Conservation (phyloP, 2,113 vertebrate species). For the Callospermophilus lateralis region DNA sequence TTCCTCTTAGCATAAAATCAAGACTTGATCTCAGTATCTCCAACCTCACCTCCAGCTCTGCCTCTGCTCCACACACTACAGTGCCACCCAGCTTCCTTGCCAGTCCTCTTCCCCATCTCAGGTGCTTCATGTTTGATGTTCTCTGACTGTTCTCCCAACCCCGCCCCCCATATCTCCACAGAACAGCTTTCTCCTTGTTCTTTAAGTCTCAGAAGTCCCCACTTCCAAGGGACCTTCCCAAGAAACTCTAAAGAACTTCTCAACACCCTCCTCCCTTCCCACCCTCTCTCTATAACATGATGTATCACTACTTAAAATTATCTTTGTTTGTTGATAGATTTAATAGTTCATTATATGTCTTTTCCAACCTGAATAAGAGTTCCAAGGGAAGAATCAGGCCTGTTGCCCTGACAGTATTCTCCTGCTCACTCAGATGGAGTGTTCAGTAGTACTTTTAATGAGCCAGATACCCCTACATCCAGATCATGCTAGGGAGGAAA, state of each 20-base stretch:
- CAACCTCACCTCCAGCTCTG: not conserved
- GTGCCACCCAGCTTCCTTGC: not conserved
- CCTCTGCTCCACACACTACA: not conserved
- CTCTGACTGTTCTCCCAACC: not conserved
- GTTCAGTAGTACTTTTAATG: not conserved
- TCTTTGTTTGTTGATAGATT: not conserved
- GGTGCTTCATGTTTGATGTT: not conserved
- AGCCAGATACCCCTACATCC: not conserved
- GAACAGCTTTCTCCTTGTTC: not conserved
- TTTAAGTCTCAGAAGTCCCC: not conserved
- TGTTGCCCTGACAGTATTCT: not conserved
- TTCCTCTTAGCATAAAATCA: not conserved
- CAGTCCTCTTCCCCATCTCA: no score
- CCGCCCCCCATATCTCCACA: not conserved
- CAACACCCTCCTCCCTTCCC: fast-evolving
- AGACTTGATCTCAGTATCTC: not conserved
- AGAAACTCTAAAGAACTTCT: not conserved
- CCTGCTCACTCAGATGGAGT: not conserved
- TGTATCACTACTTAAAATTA: not conserved
- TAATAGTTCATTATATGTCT: not conserved
- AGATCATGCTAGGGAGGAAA: not conserved
- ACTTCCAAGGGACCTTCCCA: not conserved
- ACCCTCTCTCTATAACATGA: not conserved
- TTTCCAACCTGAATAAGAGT: not conserved
- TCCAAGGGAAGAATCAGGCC: not conserved